phyloP scores from a whole-genome alignment of 2,113 vertebrate genomes.

The Archocentrus centrarchus region DNA sequence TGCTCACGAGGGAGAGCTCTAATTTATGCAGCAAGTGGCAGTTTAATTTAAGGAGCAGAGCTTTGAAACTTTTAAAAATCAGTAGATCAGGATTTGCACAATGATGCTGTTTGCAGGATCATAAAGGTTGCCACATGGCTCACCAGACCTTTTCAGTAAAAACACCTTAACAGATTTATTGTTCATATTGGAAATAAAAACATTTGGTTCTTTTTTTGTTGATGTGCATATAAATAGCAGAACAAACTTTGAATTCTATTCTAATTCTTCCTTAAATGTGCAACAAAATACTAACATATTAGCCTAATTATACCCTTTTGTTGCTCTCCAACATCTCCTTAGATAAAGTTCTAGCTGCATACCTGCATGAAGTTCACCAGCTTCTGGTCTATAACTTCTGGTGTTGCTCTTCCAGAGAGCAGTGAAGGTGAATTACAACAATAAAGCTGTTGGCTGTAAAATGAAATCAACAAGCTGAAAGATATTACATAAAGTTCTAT shows the following conservation, averaged over 20 bases:
- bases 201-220: background rate
- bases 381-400: background rate
- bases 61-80: conserved; percentile 11
- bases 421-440: background rate
- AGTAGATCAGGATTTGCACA: background rate
- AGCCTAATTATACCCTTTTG: background rate
- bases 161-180: background rate
- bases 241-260: background rate
- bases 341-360: background rate
- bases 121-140: background rate
- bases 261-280: too few relatives aligned
- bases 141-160: background rate
- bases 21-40: conserved; percentile 48
- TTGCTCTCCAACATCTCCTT: background rate
- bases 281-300: background rate
- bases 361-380: too few relatives aligned
- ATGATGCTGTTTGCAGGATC: background rate
- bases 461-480: too few relatives aligned
- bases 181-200: background rate
- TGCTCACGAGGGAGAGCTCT: conserved; percentile 37
- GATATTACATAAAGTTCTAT: too few relatives aligned
- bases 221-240: background rate
- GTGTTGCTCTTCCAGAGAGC: background rate
- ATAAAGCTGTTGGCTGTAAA: too few relatives aligned
- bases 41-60: conserved; percentile 53